Conservation (phyloP, 2,113 vertebrate genomes). For the Taxidea taxus region DNA sequence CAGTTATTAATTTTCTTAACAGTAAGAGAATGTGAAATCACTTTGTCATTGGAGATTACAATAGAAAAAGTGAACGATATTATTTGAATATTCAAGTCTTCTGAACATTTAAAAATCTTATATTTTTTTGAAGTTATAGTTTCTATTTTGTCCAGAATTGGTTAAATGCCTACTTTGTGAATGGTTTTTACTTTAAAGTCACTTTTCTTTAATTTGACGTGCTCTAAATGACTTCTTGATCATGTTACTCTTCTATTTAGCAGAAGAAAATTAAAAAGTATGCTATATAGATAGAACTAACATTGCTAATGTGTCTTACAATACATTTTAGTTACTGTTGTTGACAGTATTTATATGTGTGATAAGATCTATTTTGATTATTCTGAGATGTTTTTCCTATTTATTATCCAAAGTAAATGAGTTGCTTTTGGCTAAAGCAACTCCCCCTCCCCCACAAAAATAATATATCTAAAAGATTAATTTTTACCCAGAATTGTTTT, state of each 20-base stretch:
- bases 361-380: neutral
- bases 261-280: neutral
- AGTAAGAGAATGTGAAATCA: slow-evolving; percentile 20
- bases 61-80: neutral
- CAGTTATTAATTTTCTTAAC: slow-evolving; percentile 16
- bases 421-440: neutral
- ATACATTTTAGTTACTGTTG: neutral
- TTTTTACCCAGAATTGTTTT: neutral
- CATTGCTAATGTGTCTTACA: neutral
- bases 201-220: neutral
- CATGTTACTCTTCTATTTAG: neutral
- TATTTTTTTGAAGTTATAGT: neutral
- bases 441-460: neutral
- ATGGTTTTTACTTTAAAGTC: neutral
- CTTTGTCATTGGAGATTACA: neutral
- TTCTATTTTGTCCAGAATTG: slow-evolving; percentile 30
- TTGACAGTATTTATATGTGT: neutral
- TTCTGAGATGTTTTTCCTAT: neutral
- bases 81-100: slow-evolving; percentile 30
- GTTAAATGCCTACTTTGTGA: neutral
- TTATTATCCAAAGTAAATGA: neutral
- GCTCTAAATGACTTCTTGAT: slow-evolving; percentile 29
- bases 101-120: neutral
- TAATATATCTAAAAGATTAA: neutral
- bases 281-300: neutral